phyloP scores from a whole-genome alignment of 1,140 invertebrate genomes.

The Ruditapes philippinarum region DNA sequence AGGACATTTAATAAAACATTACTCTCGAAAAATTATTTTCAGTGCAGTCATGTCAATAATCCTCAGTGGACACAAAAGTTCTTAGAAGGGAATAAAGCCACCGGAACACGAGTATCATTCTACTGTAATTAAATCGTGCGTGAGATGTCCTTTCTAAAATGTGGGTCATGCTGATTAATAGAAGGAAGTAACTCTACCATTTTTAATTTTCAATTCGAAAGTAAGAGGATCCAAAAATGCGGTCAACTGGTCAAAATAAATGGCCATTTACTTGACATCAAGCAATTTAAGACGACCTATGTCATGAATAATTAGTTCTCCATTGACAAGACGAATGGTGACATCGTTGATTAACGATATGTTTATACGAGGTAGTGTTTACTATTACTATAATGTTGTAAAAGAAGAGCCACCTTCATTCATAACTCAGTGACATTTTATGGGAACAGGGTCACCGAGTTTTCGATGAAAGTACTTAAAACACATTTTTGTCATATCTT shows the following conservation, averaged over 20 bases:
- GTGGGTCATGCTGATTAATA: too few relatives aligned
- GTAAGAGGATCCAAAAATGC: too few relatives aligned
- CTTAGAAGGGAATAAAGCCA: too few relatives aligned
- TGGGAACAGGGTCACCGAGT: conserved; percentile 4
- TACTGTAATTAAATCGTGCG: too few relatives aligned
- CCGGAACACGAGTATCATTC: too few relatives aligned
- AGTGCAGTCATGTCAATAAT: too few relatives aligned
- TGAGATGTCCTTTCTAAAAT: too few relatives aligned
- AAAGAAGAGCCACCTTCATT: conserved; percentile 1
- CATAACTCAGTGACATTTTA: not conserved
- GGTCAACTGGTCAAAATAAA: not conserved
- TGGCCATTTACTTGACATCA: not conserved
- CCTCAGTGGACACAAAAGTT: too few relatives aligned
- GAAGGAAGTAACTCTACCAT: too few relatives aligned
- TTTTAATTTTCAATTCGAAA: too few relatives aligned
- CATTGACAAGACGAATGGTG: conserved; percentile 4
- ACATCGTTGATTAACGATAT: not conserved
- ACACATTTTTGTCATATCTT: not conserved
- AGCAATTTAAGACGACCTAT: not conserved
- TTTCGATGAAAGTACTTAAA: not conserved
- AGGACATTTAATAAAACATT: too few relatives aligned
- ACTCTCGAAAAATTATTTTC: too few relatives aligned
- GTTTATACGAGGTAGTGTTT: not conserved
- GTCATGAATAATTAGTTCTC: not conserved
- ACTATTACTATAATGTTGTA: conserved; percentile 9